phyloP scores from a whole-genome alignment of 2,888 invertebrate species.

The Agriopis aurantiaria region DNA sequence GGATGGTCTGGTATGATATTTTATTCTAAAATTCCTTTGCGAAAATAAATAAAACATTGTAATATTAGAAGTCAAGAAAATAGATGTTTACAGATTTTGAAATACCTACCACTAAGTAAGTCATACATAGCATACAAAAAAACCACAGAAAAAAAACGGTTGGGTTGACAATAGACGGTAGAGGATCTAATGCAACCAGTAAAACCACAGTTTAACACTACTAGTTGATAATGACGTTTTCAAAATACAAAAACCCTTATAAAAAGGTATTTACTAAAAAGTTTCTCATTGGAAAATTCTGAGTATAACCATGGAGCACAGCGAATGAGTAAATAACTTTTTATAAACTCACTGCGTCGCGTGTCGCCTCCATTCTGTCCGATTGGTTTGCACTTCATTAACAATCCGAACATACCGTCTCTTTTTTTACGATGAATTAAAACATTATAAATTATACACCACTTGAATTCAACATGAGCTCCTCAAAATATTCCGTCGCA shows the following conservation, averaged over 20 bases:
- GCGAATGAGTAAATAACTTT: background rate
- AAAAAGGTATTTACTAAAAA: too few species aligned
- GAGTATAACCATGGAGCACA: background rate
- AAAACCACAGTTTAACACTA: too few species aligned
- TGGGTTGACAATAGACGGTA: too few species aligned
- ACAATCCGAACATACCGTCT: conserved; percentile 36
- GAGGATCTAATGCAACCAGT: too few species aligned
- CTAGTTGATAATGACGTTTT: background rate
- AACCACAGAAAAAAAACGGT: too few species aligned
- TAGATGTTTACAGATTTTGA: too few species aligned
- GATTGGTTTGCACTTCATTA: conserved; percentile 46
- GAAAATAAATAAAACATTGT: too few species aligned
- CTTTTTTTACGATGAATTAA: conserved; percentile 59
- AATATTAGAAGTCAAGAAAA: too few species aligned
- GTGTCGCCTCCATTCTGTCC: conserved; percentile 1
- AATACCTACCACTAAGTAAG: too few species aligned
- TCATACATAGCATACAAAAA: too few species aligned
- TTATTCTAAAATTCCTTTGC: too few species aligned
- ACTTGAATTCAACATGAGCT: conserved; percentile 61
- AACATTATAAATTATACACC: conserved; percentile 69
- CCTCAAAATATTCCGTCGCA: conserved; percentile 52
- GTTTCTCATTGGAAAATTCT: background rate
- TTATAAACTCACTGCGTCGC: background rate
- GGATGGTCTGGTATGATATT: too few species aligned
- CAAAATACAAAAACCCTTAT: background rate